Percentiles rank a stretch among this genome's conserved stretches.
Conservation (phyloP, 2,888 invertebrate genomes). For the Lasioglossum calceatum region DNA sequence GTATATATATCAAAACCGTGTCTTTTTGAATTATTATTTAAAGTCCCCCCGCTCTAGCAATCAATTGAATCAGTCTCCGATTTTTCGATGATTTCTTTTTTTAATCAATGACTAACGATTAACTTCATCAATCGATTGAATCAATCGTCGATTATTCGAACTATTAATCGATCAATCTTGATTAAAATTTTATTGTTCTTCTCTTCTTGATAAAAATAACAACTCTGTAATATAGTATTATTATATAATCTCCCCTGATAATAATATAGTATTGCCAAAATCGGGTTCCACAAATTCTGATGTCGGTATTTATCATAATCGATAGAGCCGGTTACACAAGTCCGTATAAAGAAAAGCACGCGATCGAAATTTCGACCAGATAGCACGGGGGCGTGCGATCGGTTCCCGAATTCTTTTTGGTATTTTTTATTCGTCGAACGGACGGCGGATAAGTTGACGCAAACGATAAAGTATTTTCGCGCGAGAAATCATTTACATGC, state of each 20-base stretch:
- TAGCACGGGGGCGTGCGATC: slow-evolving; percentile 35
- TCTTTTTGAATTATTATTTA: too few species aligned
- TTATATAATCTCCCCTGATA: background rate
- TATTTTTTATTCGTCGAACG: slow-evolving; percentile 1
- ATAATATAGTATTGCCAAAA: background rate
- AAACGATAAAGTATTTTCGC: slow-evolving; percentile 39
- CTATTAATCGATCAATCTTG: too few species aligned
- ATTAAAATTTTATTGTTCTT: too few species aligned
- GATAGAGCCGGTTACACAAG: slow-evolving; percentile 24
- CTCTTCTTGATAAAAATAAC: too few species aligned
- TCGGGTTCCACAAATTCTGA: background rate
- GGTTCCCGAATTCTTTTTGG: slow-evolving; percentile 11
- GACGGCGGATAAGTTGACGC: slow-evolving; percentile 21
- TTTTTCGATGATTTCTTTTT: too few species aligned
- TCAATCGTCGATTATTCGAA: too few species aligned
- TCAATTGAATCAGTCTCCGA: too few species aligned
- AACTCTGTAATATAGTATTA: too few species aligned
- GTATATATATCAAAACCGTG: too few species aligned
- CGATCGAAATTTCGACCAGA: background rate
- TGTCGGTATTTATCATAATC: background rate
- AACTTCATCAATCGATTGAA: too few species aligned
- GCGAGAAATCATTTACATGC: slow-evolving; percentile 60
- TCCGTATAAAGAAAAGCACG: background rate
- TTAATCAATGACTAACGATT: too few species aligned
- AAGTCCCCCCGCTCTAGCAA: too few species aligned